Evolutionary conservation across 2,797 vertebrate genomes (phyloP), one percentile per base, ranked within the genome.

Genomic region (Syngnathus rostellatus): DNA sequence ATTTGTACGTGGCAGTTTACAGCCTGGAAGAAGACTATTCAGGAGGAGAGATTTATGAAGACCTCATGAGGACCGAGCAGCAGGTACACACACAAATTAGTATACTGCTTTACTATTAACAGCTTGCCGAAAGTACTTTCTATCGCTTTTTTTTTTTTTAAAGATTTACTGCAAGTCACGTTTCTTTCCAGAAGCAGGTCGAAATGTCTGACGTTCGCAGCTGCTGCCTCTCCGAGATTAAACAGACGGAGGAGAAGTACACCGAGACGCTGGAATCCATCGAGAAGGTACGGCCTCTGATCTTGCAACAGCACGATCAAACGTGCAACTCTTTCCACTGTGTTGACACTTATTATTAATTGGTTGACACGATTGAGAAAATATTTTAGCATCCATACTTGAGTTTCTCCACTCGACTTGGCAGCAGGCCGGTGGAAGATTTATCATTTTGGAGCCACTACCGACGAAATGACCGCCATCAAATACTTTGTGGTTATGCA

Each of bases 231-330:
- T 71, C 90, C 64, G 95, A 98, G 90, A 97, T 98, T 87, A 96
- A 93, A 82, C 95, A 97, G 85, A 98, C 95, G 0, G 95, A 98
- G 75, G 95, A 97, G 88, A 96, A 94, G 82, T 98, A 98, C 71
- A 95, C 95, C 0, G 95, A 96, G 82, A 89, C 88, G 6, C 76
- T 90, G 77, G 86, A 90, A 75, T 90, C 88, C 63, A 89, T 96
- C 41, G 94, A 97, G 78, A 95, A 94, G 89, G 95, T 94, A 87
- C 8, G 31, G 31, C 3, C 1, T 39, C 38, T 19, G n/a, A 64
- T 23, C 40, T 41, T 8, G 11, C n/a, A 14, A 1, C 8, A 17
- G 31, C 41, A 16, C 9, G 4, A 63, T 51, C 43, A 48, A 59
- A 39, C 16, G 12, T 17, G 16, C 57, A 4, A 16, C 16, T 58